A percentile compares a stretch with the other conserved stretches of the same genome.
These are phyloP conservation scores for Onychostruthus taczanowskii DNA, from an alignment of 2,113 vertebrate species.

Conservation along the genomic window DNA sequence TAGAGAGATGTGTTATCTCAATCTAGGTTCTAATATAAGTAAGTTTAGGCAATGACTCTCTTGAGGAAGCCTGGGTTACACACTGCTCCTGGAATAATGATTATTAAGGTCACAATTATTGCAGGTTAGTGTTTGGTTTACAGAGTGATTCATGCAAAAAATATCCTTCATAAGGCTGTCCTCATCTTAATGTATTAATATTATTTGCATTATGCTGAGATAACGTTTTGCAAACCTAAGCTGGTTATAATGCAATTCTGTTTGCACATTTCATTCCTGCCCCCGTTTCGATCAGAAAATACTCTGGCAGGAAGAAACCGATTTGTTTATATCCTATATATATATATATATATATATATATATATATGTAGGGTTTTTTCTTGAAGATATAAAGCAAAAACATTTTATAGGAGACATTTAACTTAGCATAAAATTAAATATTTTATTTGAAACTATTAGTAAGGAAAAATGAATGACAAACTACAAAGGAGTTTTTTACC, in stretches of 20 bases:
- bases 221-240: neutral
- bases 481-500: neutral
- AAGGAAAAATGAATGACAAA: neutral
- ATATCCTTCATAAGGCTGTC: neutral
- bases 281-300: neutral
- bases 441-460: neutral
- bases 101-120: neutral
- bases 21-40: neutral
- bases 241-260: neutral
- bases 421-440: neutral
- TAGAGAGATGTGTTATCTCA: neutral
- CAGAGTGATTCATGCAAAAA: neutral
- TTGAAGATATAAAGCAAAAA: neutral
- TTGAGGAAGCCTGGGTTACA: neutral
- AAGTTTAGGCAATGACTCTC: neutral
- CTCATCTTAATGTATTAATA: neutral
- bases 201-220: neutral
- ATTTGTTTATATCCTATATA: neutral
- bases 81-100: neutral
- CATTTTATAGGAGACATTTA: neutral
- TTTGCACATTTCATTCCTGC: accelerated
- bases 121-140: neutral
- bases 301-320: neutral
- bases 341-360: no score
- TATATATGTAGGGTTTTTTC: neutral